A percentile compares a stretch with the other conserved stretches of the same genome.
These are phyloP conservation scores for Mustela lutreola DNA, from an alignment of 2,113 vertebrate species.

Conservation along the genomic window DNA sequence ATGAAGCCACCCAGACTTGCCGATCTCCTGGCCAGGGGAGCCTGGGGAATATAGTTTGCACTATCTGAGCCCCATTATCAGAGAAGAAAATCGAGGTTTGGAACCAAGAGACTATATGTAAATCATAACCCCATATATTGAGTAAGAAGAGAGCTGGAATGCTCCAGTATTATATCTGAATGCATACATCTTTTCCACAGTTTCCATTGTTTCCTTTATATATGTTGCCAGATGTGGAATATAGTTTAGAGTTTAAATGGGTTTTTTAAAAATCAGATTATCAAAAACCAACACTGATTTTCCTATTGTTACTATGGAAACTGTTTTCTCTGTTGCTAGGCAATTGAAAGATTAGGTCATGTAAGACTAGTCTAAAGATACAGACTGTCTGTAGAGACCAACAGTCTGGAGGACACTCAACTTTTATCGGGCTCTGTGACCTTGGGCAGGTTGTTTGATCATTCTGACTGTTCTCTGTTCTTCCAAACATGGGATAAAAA, in stretches of 20 bases:
- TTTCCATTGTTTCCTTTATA: slow-evolving; percentile 49
- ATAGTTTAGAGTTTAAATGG: slow-evolving; percentile 49
- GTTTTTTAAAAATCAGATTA: slow-evolving; percentile 54
- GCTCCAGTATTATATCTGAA: background rate
- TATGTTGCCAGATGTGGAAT: slow-evolving; percentile 55
- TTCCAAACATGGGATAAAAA: slow-evolving; percentile 32
- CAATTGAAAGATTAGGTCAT: slow-evolving; percentile 50
- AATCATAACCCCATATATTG: background rate
- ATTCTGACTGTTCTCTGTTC: slow-evolving; percentile 14
- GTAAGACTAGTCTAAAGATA: slow-evolving; percentile 32
- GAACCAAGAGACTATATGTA: background rate
- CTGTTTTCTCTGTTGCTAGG: slow-evolving; percentile 74
- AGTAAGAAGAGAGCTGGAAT: background rate
- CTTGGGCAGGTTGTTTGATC: background rate
- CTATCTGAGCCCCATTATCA: background rate
- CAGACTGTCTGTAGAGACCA: background rate
- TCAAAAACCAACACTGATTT: slow-evolving; percentile 66
- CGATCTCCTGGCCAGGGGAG: background rate
- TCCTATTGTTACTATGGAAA: slow-evolving; percentile 70
- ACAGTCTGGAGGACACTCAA: background rate
- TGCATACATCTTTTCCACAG: background rate
- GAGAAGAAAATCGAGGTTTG: background rate
- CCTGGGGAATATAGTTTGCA: background rate
- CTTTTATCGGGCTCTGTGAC: slow-evolving; percentile 8
- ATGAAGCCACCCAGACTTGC: background rate